Base-by-base conservation (phyloP, 2,797 vertebrate species). In the Champsocephalus esox region DNA sequence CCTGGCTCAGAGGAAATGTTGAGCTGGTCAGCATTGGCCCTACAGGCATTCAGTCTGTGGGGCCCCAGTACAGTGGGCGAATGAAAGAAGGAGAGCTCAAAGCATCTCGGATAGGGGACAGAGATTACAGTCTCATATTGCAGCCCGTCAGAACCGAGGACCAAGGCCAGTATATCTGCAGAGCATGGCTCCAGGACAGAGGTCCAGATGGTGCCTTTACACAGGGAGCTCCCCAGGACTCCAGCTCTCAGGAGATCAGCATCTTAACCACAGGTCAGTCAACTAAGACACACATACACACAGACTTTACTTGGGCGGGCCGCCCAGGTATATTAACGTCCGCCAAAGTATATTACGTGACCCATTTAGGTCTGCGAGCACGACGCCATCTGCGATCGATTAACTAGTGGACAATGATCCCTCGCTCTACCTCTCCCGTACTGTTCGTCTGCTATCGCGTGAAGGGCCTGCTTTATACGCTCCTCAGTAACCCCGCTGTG, bases 161-260 rank as follows among this genome's bases (percentile, higher is more conserved):
- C 62, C 81, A 89, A 0, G 98, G 97, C 0, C 9, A 5, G 0
- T 98, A 97, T 82, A 64, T 61, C 7, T 99, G 97, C 61, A 87
- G 83, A 6, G 95, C 93, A 17, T 94, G 82, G 0, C 94, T 95
- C 73, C 70, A 94, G 82, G 50, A 82, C 7, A 92, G 87, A 82
- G 70, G 71, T 5, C 38, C 66, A 28, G 82, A 61, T 54, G 90
- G 66, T 12, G 72, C 44, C 17, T 89, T 94, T 60, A 89, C 73
- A 52, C 54, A 71, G 68, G 90, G 82, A 62, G 80, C 88, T 68
- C 69, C 60, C 11, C 89, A 92, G 5, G 73, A 88, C 63, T 96
- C 96, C 1, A 24, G 0, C 10, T 3, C 81, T 14, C 66, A 84
- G 57, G 12, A 4, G 5, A 75, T 96, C 72, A 79, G 0, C 64